Evolutionary conservation across 1,140 invertebrate genomes (phyloP).

Genomic region (Diprion similis): DNA sequence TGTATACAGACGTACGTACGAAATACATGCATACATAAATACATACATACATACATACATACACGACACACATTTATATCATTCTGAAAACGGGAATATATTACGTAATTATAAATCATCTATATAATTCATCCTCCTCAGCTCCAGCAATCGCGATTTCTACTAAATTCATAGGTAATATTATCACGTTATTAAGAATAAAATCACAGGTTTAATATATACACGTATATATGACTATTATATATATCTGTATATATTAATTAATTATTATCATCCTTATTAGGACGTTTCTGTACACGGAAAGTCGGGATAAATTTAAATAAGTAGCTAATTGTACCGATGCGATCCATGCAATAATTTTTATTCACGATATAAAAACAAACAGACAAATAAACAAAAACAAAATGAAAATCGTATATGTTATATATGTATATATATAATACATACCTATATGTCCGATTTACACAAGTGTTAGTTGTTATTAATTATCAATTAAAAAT

Average conservation of each 20-base stretch:
- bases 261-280: no score
- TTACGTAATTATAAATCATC: neutral
- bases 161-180: neutral
- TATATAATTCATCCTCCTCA: no score
- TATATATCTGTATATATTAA: no score
- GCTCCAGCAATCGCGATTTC: no score
- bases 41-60: slow-evolving; percentile 33
- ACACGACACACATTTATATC: slow-evolving; percentile 19
- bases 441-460: slow-evolving; percentile 43
- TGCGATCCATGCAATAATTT: no score
- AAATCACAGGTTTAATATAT: no score
- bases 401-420: slow-evolving; percentile 28
- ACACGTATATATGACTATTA: no score
- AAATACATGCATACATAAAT: slow-evolving; percentile 29
- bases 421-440: slow-evolving; percentile 29
- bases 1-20: slow-evolving; percentile 7
- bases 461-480: slow-evolving; percentile 32
- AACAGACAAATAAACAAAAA: slow-evolving; percentile 13
- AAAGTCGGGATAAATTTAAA: no score
- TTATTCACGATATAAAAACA: slow-evolving; percentile 18
- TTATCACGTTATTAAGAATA: neutral
- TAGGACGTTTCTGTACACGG: no score
- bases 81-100: neutral
- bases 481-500: no score
- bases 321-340: no score